Evolutionary conservation across 2,888 invertebrate species (phyloP), one percentile per base, ranked within the genome.

Genomic region (Smittia sp.): DNA sequence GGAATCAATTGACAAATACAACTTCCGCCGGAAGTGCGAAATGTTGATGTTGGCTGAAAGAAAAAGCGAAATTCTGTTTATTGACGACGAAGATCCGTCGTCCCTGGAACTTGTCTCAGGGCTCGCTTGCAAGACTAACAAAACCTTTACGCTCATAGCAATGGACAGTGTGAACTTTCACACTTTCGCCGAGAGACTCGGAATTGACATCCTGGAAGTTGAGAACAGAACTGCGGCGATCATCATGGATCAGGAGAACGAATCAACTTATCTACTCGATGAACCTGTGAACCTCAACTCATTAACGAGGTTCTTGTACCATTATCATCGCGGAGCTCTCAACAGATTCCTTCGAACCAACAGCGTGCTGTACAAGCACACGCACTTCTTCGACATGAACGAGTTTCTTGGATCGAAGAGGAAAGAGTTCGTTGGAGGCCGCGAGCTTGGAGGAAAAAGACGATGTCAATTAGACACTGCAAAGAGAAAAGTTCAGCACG

Each of bases 111-210:
- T 72, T 20, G 54, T 72, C 6, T 79, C 79, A 1, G 87, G 87
- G 0, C 77, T 86, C 27, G 81, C 84, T 0, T 88, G 88, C 77
- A 79, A 78, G 75, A 84, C 84, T 1, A 91, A 91, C 79, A 82
- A 81, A 76, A 87, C 87, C 13, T 78, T 91, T 69, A 82, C 84
- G 11, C 85, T 91, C 75, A 81, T 92, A 39, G 90, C 90, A 0
- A 85, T 94, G 77, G 93, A 94, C 79, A 90, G 90, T 76, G 80
- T 89, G 1, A 82, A 85, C 72, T 90, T 90, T 78, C 87, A 87
- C 76, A 87, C 90, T 78, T 91, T 93, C 79, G 90, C 92, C 0
- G 88, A 91, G 78, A 86, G 86, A 24, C 85, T 94, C 3, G 93
- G 92, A 1, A 85, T 93, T 22, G 88, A 92, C 80, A 81, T 91